Conservation (phyloP, 2,113 vertebrate species). For the Solenodon paradoxus region DNA sequence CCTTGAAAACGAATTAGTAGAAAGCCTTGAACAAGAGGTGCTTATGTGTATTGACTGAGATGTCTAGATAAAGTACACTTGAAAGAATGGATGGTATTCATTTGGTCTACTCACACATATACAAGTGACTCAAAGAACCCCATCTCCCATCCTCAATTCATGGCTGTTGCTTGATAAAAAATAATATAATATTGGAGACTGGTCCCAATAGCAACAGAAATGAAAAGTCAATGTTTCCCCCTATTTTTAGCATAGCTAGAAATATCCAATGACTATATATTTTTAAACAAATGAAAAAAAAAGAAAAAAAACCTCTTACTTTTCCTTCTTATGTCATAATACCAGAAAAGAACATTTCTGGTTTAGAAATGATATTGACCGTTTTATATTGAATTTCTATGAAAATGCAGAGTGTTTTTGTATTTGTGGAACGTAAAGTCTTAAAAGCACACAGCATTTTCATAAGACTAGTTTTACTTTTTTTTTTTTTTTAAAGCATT, state of each 20-base stretch:
- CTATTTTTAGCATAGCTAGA: slow-evolving; percentile 81
- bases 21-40: background rate
- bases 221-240: no score
- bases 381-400: slow-evolving; percentile 64
- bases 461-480: slow-evolving; percentile 63
- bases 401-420: slow-evolving; percentile 59
- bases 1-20: background rate
- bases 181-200: background rate
- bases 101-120: background rate
- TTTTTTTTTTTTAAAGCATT: no score
- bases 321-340: slow-evolving; percentile 66
- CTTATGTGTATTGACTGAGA: background rate
- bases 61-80: background rate
- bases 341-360: slow-evolving; percentile 71
- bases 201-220: background rate
- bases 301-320: slow-evolving; percentile 67
- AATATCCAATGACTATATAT: slow-evolving; percentile 77
- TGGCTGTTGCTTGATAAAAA: background rate
- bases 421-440: slow-evolving; percentile 67
- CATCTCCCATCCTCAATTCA: background rate
- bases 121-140: background rate
- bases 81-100: background rate
- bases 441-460: slow-evolving; percentile 64
- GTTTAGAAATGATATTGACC: slow-evolving; percentile 52
- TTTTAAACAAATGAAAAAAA: no score